These are phyloP conservation scores for Chouioia cunea DNA, from an alignment of 2,888 invertebrate species.

Conservation along the genomic window DNA sequence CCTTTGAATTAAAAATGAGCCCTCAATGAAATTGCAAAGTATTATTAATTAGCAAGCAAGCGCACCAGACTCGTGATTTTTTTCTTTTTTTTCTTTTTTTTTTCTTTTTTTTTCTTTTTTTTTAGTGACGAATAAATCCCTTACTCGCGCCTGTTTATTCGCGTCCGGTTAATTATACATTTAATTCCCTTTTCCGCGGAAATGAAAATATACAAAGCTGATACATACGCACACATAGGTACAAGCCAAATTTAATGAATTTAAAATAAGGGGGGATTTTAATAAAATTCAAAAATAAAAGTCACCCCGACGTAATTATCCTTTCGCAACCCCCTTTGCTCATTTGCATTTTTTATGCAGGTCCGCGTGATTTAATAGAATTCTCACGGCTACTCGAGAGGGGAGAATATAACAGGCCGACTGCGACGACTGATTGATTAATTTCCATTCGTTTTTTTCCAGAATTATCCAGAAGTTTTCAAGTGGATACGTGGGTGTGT, in stretches of 20 bases:
- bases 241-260: constrained; percentile 41
- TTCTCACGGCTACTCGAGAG: constrained; percentile 6
- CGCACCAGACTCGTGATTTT: neutral
- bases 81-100: constrained; percentile 21
- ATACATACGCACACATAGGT: neutral
- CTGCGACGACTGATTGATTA: constrained; percentile 38
- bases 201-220: constrained; percentile 44
- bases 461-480: constrained; percentile 14
- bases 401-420: neutral
- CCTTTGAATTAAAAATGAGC: constrained; percentile 7
- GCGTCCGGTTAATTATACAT: constrained; percentile 43
- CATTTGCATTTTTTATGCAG: constrained; percentile 49
- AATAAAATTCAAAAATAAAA: constrained; percentile 46
- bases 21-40: constrained; percentile 13
- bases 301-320: neutral
- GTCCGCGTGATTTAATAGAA: constrained; percentile 46
- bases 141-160: constrained; percentile 36
- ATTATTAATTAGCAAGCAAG: constrained; percentile 29
- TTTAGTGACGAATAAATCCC: constrained; percentile 36
- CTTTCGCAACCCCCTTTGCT: constrained; percentile 10
- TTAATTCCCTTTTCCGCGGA: constrained; percentile 28
- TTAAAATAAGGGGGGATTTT: constrained; percentile 46
- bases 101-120: constrained; percentile 18
- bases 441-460: constrained; percentile 42
- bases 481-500: constrained; percentile 10